Conservation (phyloP, 2,113 vertebrate species). For the Gorsachius goisagi region DNA sequence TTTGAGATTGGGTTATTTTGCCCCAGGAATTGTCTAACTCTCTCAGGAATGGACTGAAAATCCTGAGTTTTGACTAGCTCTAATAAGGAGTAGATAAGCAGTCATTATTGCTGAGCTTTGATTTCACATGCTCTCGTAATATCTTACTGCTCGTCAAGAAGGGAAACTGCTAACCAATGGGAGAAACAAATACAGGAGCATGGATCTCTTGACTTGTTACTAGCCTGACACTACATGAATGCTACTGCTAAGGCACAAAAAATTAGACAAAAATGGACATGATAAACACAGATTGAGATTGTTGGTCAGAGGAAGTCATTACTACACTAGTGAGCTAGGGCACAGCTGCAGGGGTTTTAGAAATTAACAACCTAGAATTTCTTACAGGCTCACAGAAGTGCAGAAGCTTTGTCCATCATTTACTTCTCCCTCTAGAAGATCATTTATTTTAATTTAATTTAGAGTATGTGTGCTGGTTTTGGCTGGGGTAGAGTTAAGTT, state of each 20-base stretch:
- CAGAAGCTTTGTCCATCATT: background rate
- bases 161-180: background rate
- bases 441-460: background rate
- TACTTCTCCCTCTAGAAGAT: background rate
- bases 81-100: background rate
- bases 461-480: background rate
- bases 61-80: background rate
- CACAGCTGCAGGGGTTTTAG: background rate
- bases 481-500: no score
- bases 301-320: background rate
- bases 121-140: background rate
- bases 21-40: no score
- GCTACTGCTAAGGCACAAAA: background rate
- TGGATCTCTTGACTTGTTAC: background rate
- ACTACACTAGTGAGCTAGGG: background rate
- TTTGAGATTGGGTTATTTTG: background rate
- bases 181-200: background rate
- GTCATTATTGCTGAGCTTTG: background rate
- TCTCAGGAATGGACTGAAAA: background rate
- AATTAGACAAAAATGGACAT: background rate
- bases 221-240: background rate
- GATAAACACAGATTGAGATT: background rate
- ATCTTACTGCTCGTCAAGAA: background rate
- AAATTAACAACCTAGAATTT: background rate
- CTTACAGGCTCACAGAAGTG: background rate